Evolutionary conservation across 2,113 vertebrate genomes (phyloP), one percentile per base, ranked within the genome.

Genomic region (Syrrhaptes paradoxus): DNA sequence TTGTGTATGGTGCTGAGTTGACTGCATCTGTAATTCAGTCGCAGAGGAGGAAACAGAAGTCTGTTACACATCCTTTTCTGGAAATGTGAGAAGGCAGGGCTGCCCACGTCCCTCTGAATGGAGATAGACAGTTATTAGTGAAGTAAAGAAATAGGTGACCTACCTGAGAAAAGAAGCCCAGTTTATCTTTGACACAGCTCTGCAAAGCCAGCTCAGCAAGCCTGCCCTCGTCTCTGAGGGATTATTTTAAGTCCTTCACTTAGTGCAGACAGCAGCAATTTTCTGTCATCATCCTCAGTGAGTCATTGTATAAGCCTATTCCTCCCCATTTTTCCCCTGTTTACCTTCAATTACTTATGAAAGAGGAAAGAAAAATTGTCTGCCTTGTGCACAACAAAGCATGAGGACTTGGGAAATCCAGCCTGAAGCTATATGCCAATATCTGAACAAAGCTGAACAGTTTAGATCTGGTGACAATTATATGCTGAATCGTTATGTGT

Each of bases 221-320:
- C 52, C 82, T 91, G 74, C 87, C 90, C 72, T 83, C 7, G 2
- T 85, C 78, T 63, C 89, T 90, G 78, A 63, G 92, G 88, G 88
- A 88, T 88, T 95, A 83, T 90, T 94, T 93, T 75, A 92, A 96
- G 88, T 83, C 76, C 48, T 66, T 96, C 80, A 65, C 84, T 91
- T 91, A 96, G 79, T 74, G 79, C 90, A 94, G 93, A 74, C 87
- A 88, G 93, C 59, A 94, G 90, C 93, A 94, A 94, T 96, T 95
- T 95, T 94, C 75, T 95, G 67, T 90, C 87, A 93, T 95, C 93
- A 90, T 96, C 82, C 61, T 79, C 5, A 2, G 20, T 55, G 82
- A 92, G 85, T 93, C 87, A 90, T 71, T 93, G 83, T 78, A 74
- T 29, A 81, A 76, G 52, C 26, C 63, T 75, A 21, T 90, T 93